Evolutionary conservation across 1,140 invertebrate genomes (phyloP).

Genomic region (Geopemphigus sp.): DNA sequence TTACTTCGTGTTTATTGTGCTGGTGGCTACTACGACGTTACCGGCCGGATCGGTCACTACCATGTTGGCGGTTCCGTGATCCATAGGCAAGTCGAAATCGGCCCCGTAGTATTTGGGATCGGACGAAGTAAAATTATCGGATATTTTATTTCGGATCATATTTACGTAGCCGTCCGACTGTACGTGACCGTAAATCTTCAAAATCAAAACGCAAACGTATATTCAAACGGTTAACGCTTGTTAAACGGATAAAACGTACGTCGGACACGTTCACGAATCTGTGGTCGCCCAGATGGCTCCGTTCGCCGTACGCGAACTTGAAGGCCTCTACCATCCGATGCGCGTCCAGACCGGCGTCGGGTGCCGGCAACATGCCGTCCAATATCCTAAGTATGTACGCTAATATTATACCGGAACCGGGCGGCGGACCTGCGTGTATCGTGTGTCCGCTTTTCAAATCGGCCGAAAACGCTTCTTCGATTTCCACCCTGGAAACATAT

Average conservation of each 20-base stretch:
- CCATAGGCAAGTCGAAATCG: conserved; percentile 58
- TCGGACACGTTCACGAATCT: conserved; percentile 55
- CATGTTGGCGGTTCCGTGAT: conserved; percentile 84
- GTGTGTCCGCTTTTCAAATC: conserved; percentile 62
- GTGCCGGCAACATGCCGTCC: conserved; percentile 61
- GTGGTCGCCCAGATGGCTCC: conserved; percentile 85
- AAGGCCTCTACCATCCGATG: conserved; percentile 87
- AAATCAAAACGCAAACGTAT: conserved; percentile 50
- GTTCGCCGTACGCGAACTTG: conserved; percentile 88
- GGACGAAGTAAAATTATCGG: conserved; percentile 67
- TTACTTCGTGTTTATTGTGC: conserved; percentile 60
- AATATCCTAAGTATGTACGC: conserved; percentile 83
- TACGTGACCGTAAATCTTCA: conserved; percentile 65
- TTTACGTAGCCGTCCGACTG: conserved; percentile 66
- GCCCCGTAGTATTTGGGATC: conserved; percentile 72
- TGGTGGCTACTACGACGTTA: conserved; percentile 83
- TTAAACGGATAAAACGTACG: conserved; percentile 33
- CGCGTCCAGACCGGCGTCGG: conserved; percentile 59
- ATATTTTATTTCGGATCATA: conserved; percentile 62
- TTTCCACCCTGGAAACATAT: conserved; percentile 58
- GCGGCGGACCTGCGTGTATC: conserved; percentile 73
- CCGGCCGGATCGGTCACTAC: conserved; percentile 79
- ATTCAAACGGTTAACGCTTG: background rate
- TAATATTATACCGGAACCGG: conserved; percentile 77
- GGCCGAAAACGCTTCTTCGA: conserved; percentile 62